Percentiles rank a stretch among this genome's conserved stretches.
phyloP scores from a whole-genome alignment of 1,140 invertebrate genomes.

The Hesperophylax magnus region DNA sequence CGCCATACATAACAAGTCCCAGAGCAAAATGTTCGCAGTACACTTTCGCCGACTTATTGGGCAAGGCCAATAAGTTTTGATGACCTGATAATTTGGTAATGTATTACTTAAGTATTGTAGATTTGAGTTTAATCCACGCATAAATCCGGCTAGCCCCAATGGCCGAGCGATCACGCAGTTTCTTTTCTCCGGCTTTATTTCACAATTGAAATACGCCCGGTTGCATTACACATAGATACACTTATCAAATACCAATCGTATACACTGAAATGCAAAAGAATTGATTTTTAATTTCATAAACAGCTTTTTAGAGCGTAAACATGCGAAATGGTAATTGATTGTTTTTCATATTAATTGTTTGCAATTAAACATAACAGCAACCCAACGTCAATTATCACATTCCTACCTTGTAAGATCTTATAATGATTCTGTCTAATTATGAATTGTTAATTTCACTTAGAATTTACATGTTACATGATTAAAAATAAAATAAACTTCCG shows the following conservation, averaged over 20 bases:
- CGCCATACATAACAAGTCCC: conserved; percentile 41
- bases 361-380: no score
- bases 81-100: conserved; percentile 41
- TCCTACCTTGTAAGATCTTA: no score
- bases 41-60: conserved; percentile 45
- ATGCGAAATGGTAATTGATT: conserved; percentile 1
- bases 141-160: no score
- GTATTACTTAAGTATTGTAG: conserved; percentile 15
- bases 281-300: no score
- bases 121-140: conserved; percentile 6
- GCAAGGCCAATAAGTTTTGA: conserved; percentile 48
- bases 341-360: no score
- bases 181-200: no score
- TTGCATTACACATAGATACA: no score
- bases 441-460: background rate
- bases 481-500: conserved; percentile 27
- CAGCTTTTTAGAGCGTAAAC: conserved; percentile 17
- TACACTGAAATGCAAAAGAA: no score
- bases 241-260: no score
- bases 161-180: no score
- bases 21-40: conserved; percentile 44
- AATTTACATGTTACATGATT: conserved; percentile 26
- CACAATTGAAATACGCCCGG: no score
- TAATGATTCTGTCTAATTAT: background rate
- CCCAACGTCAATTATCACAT: no score